Percentiles rank a stretch among this genome's conserved stretches.
These are phyloP conservation scores for Gephyroberyx darwinii DNA, from an alignment of 2,797 vertebrate species.

Conservation along the genomic window DNA sequence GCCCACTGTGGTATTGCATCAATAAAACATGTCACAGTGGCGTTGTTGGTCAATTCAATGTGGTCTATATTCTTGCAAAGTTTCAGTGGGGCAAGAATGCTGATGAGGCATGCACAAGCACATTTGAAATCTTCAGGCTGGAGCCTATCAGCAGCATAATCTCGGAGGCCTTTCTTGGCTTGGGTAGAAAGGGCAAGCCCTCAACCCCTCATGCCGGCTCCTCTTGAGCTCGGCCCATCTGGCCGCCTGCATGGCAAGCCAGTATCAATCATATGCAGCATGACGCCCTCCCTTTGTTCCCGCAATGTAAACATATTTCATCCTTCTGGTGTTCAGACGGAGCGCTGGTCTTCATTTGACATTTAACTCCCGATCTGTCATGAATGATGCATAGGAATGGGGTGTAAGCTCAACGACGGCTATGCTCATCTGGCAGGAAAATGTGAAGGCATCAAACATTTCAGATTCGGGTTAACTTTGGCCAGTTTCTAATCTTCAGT, in stretches of 20 bases:
- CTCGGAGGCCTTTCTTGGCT: slow-evolving; percentile 18
- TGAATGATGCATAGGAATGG: slow-evolving; percentile 25
- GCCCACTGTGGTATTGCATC: not conserved
- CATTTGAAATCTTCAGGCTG: slow-evolving; percentile 44
- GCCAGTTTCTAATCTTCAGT: too few relatives aligned
- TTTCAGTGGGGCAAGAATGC: slow-evolving; percentile 14
- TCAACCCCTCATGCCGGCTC: slow-evolving; percentile 33
- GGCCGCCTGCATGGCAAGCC: slow-evolving; percentile 49
- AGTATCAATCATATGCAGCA: slow-evolving; percentile 67
- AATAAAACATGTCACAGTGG: not conserved
- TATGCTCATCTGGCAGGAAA: not conserved
- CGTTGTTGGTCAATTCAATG: not conserved
- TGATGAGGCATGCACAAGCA: slow-evolving; percentile 42
- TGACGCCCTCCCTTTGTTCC: slow-evolving; percentile 69
- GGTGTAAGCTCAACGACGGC: not conserved
- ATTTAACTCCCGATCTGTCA: slow-evolving; percentile 48
- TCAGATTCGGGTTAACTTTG: not conserved
- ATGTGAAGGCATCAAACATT: not conserved
- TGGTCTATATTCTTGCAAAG: not conserved
- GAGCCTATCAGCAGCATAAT: slow-evolving; percentile 32
- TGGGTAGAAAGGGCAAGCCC: slow-evolving; percentile 51
- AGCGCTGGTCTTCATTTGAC: slow-evolving; percentile 51
- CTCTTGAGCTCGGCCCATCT: slow-evolving; percentile 46
- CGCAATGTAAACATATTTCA: slow-evolving; percentile 73
- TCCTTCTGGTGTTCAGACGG: slow-evolving; percentile 47